Percentiles rank a stretch among this genome's conserved stretches.
These are phyloP conservation scores for Iphiclides podalirius DNA, from an alignment of 2,888 invertebrate genomes.

Conservation along the genomic window DNA sequence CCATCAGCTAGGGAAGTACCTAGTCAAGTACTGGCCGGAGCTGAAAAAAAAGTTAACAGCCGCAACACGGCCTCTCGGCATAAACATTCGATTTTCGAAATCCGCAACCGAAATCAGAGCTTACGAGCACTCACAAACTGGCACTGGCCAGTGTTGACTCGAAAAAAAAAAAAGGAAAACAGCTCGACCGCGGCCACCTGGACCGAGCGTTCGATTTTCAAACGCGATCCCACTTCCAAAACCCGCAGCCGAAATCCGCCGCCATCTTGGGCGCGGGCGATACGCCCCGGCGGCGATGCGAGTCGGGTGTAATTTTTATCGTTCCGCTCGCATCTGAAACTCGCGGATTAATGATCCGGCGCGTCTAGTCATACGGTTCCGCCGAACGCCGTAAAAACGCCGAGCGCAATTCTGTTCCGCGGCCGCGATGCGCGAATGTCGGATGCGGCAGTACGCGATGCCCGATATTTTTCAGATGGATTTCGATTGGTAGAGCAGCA, in stretches of 20 bases:
- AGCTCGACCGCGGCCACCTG: background rate
- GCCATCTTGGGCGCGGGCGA: constrained; percentile 22
- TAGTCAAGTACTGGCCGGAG: too few relatives aligned
- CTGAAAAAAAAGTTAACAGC: too few relatives aligned
- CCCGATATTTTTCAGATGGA: background rate
- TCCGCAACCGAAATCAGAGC: constrained; percentile 23
- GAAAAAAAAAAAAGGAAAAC: background rate
- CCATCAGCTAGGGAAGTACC: too few relatives aligned
- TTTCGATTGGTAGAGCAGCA: too few relatives aligned
- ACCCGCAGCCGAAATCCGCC: constrained; percentile 18
- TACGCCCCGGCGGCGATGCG: constrained; percentile 44
- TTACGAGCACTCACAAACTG: too few relatives aligned
- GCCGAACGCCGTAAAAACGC: constrained; percentile 77
- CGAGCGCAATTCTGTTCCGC: constrained; percentile 71
- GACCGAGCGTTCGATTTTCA: background rate
- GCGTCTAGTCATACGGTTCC: constrained; percentile 79
- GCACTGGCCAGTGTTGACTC: background rate
- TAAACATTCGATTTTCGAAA: too few relatives aligned
- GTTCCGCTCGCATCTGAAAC: constrained; percentile 68
- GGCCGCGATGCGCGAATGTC: constrained; percentile 28
- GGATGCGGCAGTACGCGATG: constrained; percentile 36
- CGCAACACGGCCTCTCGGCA: too few relatives aligned
- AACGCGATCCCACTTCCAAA: background rate
- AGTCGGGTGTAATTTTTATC: constrained; percentile 70
- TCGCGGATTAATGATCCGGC: constrained; percentile 73